Base-by-base conservation (phyloP, 2,797 vertebrate species). In the Pempheris klunzingeri region DNA sequence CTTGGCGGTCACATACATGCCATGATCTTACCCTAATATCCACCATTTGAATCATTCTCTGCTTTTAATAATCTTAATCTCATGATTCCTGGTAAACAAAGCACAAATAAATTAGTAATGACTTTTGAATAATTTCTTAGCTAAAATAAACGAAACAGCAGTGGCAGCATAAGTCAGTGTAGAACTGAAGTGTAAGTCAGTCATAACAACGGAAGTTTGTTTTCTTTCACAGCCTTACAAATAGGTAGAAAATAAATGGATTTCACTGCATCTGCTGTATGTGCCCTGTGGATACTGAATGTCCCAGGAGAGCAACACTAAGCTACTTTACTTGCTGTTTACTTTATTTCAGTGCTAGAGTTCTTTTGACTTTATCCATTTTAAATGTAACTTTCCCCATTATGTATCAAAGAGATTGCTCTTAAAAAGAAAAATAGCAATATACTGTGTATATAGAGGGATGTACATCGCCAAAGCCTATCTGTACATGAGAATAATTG, bases 321-420 rank as follows among this genome's bases (percentile, higher is more conserved):
- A 43, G 28, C 53, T 74, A 50, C 38, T 69, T 63, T 47, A 20
- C 44, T 34, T 53, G 47, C 28, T 44, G n/a, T 72, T 54, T 36
- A 59, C 6, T 15, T 6, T 9, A 65, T 58, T 39, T 26, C 36
- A 58, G 15, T 57, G 15, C 11, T 18, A 4, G 13, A 53, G 17
- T 26, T 46, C 7, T 30, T 49, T 54, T 15, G n/a, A 46, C 3
- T 20, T 10, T 30, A 47, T 46, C 46, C 10, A 52, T 17, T 53
- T 38, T 20, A n/a, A 34, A 50, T 8, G 24, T 10, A n/a, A 41
- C 20, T 22, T 60, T 11, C 13, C 1, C 12, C 12, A 26, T 71
- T 26, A 43, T 41, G 15, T 54, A 26, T 53, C 17, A 8, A 44
- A 46, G 18, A 2, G 17, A 5, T 3, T 53, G 36, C 24, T 5